Percentiles rank a stretch among this genome's conserved stretches.
Evolutionary conservation across 2,888 invertebrate species (phyloP).

Genomic region (Protophormia terraenovae): DNA sequence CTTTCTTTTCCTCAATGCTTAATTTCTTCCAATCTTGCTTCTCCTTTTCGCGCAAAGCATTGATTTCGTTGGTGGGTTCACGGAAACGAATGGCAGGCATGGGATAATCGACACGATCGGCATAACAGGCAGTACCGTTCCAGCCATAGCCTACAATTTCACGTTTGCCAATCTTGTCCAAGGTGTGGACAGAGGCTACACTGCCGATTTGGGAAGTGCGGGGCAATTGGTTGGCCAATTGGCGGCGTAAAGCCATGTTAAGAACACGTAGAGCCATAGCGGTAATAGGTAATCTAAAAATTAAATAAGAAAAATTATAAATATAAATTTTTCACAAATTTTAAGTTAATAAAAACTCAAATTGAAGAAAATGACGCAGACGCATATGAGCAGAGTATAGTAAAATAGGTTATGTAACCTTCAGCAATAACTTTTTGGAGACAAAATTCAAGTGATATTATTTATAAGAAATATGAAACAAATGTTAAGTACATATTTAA

Average conservation of each 20-base stretch:
- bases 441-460: too few relatives aligned
- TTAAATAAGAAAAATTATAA: background rate
- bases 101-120: slow-evolving; percentile 91
- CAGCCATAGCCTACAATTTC: slow-evolving; percentile 96
- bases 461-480: too few relatives aligned
- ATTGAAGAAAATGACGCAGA: slow-evolving; percentile 12
- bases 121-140: slow-evolving; percentile 91
- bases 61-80: slow-evolving; percentile 89
- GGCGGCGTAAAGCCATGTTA: slow-evolving; percentile 75
- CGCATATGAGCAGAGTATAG: background rate
- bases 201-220: slow-evolving; percentile 75
- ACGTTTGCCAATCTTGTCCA: slow-evolving; percentile 88
- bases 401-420: slow-evolving; percentile 53
- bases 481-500: background rate
- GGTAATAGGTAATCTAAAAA: slow-evolving; percentile 36
- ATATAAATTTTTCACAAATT: background rate
- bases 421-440: background rate
- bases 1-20: slow-evolving; percentile 95
- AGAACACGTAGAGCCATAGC: slow-evolving; percentile 78
- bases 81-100: slow-evolving; percentile 93
- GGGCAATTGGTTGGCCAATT: slow-evolving; percentile 74
- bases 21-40: slow-evolving; percentile 98
- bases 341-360: background rate
- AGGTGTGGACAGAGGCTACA: slow-evolving; percentile 77
- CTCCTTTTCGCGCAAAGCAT: slow-evolving; percentile 93